phyloP scores from a whole-genome alignment of 1,140 invertebrate species.

The Drosophila repleta region DNA sequence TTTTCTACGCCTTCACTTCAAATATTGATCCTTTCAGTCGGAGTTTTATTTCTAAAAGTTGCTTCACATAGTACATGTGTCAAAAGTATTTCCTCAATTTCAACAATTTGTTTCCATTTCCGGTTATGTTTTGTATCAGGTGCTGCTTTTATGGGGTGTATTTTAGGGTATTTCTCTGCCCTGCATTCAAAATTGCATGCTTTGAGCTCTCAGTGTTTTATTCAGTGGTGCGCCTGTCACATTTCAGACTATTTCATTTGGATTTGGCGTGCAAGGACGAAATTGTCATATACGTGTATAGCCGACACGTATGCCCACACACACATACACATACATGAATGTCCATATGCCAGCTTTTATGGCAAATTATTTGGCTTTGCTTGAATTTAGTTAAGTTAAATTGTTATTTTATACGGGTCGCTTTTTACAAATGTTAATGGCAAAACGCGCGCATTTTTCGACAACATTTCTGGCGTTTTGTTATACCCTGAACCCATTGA shows the following conservation, averaged over 20 bases:
- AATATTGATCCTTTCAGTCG: too few species aligned
- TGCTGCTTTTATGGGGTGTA: too few species aligned
- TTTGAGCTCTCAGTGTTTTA: background rate
- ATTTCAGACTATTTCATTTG: slow-evolving; percentile 25
- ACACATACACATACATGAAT: background rate
- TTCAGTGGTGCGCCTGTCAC: slow-evolving; percentile 49
- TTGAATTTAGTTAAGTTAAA: slow-evolving; percentile 66
- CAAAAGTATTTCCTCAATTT: background rate
- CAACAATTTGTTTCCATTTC: too few species aligned
- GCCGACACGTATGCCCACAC: background rate
- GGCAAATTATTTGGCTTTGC: slow-evolving; percentile 70
- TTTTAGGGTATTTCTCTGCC: background rate
- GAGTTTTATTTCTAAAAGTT: too few species aligned
- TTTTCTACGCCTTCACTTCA: too few species aligned
- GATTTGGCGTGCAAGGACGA: slow-evolving; percentile 54
- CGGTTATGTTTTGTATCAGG: background rate
- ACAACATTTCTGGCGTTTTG: slow-evolving; percentile 53
- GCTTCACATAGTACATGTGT: background rate
- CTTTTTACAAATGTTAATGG: slow-evolving; percentile 28
- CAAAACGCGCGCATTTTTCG: slow-evolving; percentile 52
- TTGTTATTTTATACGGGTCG: slow-evolving; percentile 56
- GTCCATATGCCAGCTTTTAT: background rate
- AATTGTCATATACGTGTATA: slow-evolving; percentile 49
- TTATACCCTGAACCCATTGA: too few species aligned
- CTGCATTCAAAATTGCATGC: background rate